Base-by-base conservation (phyloP, 2,888 invertebrate species). In the Athrips mouffetella region DNA sequence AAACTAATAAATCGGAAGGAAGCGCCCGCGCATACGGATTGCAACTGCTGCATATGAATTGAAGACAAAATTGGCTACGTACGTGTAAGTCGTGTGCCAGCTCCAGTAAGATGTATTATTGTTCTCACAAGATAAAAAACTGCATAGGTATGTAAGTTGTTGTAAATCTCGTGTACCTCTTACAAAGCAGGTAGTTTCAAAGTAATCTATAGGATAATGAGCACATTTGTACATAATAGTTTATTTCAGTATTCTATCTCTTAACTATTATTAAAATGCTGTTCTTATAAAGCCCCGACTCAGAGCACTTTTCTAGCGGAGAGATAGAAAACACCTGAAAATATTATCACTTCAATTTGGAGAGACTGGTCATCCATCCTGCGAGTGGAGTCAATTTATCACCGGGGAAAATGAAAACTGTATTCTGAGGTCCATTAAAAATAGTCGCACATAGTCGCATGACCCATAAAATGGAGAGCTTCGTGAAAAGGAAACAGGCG, bases 391-490 rank as follows among this genome's bases (percentile, higher is more conserved):
- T 85, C 85, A 86, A 87, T 87, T 87, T 87, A 87, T 87, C 86
- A 86, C 77, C 61, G 63, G 71, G 63, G 76, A 83, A 87, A 85
- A 86, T 85, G 82, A 86, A 84, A 86, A 84, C 77, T 74, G 69
- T 27, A n/a, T n/a, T n/a, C 68, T 63, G 64, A 62, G 70, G 72
- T 79, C 83, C 84, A 85, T 87, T 87, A 87, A 87, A 88, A 88
- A 86, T 87, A 86, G 86, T 87, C 78, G 77, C 81, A 75, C 80
- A 84, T 84, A 85, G 83, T 83, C 80, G 76, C 76, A 82, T 88
- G 87, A 88, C 88, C 88, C 86, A 87, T 85, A 87, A 87, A 87
- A 86, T 80, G 83, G 81, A 72, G 79, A 75, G 78, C 79, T 70
- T 76, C 73, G 78, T 80, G 76, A 76, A 87, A 82, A 81, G 81